Evolutionary conservation across 2,797 vertebrate species (phyloP).

Genomic region (Anas flavirostris): DNA sequence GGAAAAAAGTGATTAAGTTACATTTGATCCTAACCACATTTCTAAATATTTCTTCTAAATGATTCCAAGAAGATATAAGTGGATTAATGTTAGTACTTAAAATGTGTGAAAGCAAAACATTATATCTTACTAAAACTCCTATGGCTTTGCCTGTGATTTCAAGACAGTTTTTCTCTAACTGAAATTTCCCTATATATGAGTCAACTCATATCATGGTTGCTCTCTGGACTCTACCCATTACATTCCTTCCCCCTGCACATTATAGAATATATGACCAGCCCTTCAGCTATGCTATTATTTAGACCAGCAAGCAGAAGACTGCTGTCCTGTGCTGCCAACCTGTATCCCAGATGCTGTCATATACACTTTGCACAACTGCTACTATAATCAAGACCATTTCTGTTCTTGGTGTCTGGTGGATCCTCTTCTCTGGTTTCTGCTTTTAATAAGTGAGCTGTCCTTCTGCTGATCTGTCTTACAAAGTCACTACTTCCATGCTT

Average conservation of each 20-base stretch:
- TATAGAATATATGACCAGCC: not conserved
- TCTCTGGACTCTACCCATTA: not conserved
- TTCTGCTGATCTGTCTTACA: not conserved
- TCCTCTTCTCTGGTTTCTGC: not conserved
- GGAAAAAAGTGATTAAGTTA: not conserved
- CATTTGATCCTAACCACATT: not conserved
- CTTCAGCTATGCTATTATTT: not conserved
- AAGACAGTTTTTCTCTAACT: not conserved
- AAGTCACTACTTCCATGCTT: not conserved
- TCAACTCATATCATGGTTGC: not conserved
- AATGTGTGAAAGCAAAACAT: not conserved
- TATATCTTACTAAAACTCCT: not conserved
- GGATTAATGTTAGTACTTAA: not conserved
- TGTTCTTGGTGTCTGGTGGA: not conserved
- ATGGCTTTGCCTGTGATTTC: not conserved
- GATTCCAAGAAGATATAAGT: not conserved
- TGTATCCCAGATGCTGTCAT: not conserved
- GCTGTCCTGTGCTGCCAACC: too few relatives aligned
- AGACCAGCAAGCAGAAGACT: not conserved
- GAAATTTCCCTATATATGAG: not conserved
- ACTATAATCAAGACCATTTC: not conserved
- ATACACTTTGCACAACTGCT: not conserved
- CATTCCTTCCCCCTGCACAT: not conserved
- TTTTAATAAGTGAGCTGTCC: not conserved
- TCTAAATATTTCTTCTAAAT: not conserved